Base-by-base conservation (phyloP, 2,888 invertebrate genomes). In the Phortica okadai region DNA sequence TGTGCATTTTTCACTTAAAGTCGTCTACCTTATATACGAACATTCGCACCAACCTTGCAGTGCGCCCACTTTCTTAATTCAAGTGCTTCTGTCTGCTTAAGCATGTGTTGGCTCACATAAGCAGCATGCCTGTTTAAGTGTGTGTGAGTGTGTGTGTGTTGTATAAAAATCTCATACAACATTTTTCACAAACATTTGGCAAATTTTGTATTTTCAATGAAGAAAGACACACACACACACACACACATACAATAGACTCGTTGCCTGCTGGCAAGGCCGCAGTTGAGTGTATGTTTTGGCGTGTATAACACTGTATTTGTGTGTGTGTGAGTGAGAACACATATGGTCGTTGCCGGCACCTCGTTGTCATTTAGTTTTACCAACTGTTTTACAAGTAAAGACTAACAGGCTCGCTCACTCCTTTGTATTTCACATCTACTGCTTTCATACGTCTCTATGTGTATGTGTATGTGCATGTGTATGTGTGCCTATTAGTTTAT, bases 281-380 rank as follows among this genome's bases (percentile, higher is more conserved):
- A 50, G 50, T 14, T 50, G 50, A 8, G 50, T 11, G 50, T 5
- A 50, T 14, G 14, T 11, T 50, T 50, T 14, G 76, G 78, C 45
- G 6, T 21, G 14, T 56, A n/a, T 56, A n/a, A 16, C n/a, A n/a
- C 0, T n/a, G 2, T 64, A n/a, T 6, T 8, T 21, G 42, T 69
- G 67, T 33, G 62, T 70, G 62, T 62, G 78, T 42, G 76, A 75
- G 78, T 74, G 73, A 80, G 81, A 80, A 74, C 79, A 81, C 86
- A 84, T 86, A 84, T 86, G 85, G 85, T 86, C 84, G 80, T 82
- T 33, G 33, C 82, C 80, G 82, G 74, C 78, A 83, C 77, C 74
- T 77, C 79, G 77, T 78, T 33, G 33, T 33, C 33, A 76, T 81
- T 76, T 74, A 78, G 76, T 25, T 59, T 59, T 16, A 56, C 56